Percentiles rank a stretch among this genome's conserved stretches.
Conservation (phyloP, 2,888 invertebrate species). For the Oxytorus armatus region DNA sequence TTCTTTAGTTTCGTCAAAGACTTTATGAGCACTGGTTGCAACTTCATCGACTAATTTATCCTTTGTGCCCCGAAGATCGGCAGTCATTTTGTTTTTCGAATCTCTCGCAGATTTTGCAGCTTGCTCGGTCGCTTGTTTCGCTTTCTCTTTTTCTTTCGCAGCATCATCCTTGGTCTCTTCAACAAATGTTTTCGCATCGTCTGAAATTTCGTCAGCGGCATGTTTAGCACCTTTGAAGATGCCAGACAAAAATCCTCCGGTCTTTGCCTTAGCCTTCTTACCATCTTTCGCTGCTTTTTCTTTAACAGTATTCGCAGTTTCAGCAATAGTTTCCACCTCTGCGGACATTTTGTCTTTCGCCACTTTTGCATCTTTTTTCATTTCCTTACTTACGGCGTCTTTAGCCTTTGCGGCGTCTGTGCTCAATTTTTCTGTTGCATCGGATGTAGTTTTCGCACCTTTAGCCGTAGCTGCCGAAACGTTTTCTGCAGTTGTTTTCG, state of each 20-base stretch:
- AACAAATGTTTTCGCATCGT: constrained; percentile 67
- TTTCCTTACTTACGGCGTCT: constrained; percentile 44
- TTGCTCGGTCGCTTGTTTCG: constrained; percentile 41
- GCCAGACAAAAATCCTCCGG: constrained; percentile 70
- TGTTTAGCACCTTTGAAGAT: constrained; percentile 78
- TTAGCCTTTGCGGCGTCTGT: constrained; percentile 31
- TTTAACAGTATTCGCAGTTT: constrained; percentile 20
- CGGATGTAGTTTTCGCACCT: constrained; percentile 28
- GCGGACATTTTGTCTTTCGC: constrained; percentile 48
- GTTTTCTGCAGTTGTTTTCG: constrained; percentile 64
- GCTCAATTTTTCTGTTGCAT: constrained; percentile 50
- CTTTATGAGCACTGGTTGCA: background rate
- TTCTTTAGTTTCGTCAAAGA: constrained; percentile 12
- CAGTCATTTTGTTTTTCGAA: constrained; percentile 36
- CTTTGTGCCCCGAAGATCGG: constrained; percentile 54
- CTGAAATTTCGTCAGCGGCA: constrained; percentile 71
- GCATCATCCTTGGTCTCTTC: constrained; percentile 63
- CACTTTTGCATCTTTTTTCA: constrained; percentile 51
- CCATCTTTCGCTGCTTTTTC: constrained; percentile 58
- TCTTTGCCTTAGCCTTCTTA: constrained; percentile 69
- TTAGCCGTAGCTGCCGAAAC: constrained; percentile 49
- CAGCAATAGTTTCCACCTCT: constrained; percentile 44
- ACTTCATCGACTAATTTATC: constrained; percentile 63
- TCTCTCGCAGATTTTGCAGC: constrained; percentile 49
- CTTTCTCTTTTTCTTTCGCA: constrained; percentile 60